Evolutionary conservation across 2,888 invertebrate species (phyloP), one percentile per base, ranked within the genome.

Genomic region (Acanthopleura granulata): DNA sequence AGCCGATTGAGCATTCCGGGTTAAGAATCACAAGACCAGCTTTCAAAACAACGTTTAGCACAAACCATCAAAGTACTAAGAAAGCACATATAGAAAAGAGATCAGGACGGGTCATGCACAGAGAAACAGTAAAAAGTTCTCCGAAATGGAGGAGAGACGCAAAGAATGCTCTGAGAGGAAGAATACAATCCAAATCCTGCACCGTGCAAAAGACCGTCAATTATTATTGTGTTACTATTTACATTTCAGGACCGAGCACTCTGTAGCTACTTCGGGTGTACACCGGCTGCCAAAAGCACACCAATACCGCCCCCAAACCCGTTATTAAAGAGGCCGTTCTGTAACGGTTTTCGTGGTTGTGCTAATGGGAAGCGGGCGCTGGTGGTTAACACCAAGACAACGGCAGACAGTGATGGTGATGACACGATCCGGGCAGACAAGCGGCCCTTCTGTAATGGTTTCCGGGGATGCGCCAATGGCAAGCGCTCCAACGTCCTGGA

Each of bases 291-390:
- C 3, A 12, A 57, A 12, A 22, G 18, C 57, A 18, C 22, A 57
- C 57, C 57, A 3, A 40, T 40, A 40, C 57, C 57, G 12, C 57
- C 57, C 22, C 18, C 18, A 57, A 27, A 22, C 25, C 18, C 27
- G 1, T 15, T 66, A 22, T 66, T 27, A 27, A 66, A 66, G 25
- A 9, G 66, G 3, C 66, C 66, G 16, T 66, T 66, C 29, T 66
- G 66, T 66, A 66, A 66, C 29, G 66, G 66, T 22, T 66, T 66
- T 27, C 66, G 66, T 22, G 66, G 66, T 27, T 66, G 66, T 66
- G 66, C 66, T 25, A 66, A 66, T 27, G 66, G 66, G 66, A 66
- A 66, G 25, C 18, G 66, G 25, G 22, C 66, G 3, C 1, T 66
- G 14, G 29, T 27, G 29, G 66, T 27, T 3, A 66, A 66, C 1